Percentiles rank a stretch among this genome's conserved stretches.
Evolutionary conservation across 1,140 invertebrate genomes (phyloP).

Genomic region (Protaetia brevitarsis): DNA sequence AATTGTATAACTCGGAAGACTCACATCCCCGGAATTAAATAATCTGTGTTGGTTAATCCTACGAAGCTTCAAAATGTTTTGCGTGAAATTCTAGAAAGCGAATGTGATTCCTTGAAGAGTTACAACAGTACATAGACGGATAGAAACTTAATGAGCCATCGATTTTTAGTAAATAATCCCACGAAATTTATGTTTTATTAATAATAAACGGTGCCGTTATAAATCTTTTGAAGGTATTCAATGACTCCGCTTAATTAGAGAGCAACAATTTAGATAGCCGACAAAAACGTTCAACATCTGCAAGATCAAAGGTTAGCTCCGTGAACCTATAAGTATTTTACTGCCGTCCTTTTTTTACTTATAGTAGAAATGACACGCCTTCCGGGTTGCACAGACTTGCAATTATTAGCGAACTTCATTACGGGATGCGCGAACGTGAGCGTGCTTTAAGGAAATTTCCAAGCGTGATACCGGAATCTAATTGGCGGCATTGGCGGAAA

Average conservation of each 20-base stretch:
- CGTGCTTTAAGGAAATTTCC: slow-evolving; percentile 21
- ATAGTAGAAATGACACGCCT: slow-evolving; percentile 39
- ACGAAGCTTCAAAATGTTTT: no score
- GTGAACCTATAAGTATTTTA: slow-evolving; percentile 43
- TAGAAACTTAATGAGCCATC: background rate
- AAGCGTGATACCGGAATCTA: slow-evolving; percentile 24
- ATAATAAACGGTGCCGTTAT: slow-evolving; percentile 19
- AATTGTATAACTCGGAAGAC: no score
- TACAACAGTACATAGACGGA: no score
- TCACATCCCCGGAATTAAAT: no score
- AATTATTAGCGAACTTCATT: slow-evolving; percentile 24
- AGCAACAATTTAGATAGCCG: slow-evolving; percentile 37
- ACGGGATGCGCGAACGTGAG: slow-evolving; percentile 22
- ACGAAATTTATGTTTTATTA: slow-evolving; percentile 11
- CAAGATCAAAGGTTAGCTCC: slow-evolving; percentile 40
- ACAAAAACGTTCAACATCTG: slow-evolving; percentile 39
- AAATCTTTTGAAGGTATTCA: slow-evolving; percentile 20
- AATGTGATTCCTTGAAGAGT: background rate
- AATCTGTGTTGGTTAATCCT: no score
- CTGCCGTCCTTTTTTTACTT: slow-evolving; percentile 26
- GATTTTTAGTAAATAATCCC: background rate
- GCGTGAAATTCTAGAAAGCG: background rate
- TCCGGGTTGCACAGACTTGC: slow-evolving; percentile 33
- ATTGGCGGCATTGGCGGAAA: slow-evolving; percentile 14
- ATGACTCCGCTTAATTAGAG: slow-evolving; percentile 40